Conservation (phyloP, 2,113 vertebrate species). For the Empidonax traillii region DNA sequence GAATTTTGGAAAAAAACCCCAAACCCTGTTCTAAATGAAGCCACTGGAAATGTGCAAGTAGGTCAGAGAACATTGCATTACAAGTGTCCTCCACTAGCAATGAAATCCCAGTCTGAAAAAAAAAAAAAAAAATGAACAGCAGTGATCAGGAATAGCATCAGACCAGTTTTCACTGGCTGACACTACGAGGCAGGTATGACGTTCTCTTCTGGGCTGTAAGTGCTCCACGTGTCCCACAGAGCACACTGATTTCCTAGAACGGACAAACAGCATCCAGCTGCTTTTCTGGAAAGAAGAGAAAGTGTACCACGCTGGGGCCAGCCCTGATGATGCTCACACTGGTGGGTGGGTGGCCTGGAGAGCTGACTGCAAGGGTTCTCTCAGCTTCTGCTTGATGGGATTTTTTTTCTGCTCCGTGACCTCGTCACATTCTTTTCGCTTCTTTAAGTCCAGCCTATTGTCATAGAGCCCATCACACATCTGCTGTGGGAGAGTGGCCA, state of each 20-base stretch:
- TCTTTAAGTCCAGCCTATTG: neutral
- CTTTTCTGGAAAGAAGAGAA: neutral
- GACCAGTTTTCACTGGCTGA: neutral
- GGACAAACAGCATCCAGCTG: neutral
- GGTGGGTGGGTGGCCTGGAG: neutral
- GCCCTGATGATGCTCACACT: neutral
- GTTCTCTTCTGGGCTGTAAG: neutral
- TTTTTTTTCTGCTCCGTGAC: neutral
- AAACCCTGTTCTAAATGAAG: neutral
- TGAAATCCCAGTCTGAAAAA: neutral
- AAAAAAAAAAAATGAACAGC: neutral
- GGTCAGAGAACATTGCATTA: neutral
- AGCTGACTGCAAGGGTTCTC: neutral
- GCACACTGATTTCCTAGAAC: neutral
- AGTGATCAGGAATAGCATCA: neutral
- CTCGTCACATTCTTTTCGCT: neutral
- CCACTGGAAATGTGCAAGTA: neutral
- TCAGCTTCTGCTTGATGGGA: fast-evolving
- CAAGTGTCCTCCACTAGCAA: neutral
- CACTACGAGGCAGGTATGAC: neutral
- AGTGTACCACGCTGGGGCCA: neutral
- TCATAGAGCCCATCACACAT: neutral
- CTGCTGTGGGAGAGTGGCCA: neutral
- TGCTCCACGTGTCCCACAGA: neutral
- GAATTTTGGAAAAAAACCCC: neutral